Evolutionary conservation across 1,140 invertebrate species (phyloP).

Genomic region (Drosophila trapezifrons): DNA sequence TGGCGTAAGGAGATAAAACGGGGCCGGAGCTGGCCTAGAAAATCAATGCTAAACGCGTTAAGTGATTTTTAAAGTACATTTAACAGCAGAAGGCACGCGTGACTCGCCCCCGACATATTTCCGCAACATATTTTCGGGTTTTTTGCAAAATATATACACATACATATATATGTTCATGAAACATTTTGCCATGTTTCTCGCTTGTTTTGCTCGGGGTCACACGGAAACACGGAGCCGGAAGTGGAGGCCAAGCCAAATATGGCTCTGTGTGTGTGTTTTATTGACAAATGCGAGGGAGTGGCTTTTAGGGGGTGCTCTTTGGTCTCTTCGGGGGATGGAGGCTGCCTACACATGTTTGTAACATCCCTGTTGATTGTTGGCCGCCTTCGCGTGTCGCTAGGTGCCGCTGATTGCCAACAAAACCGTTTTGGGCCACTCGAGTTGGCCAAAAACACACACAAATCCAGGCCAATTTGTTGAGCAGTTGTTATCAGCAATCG

Average conservation of each 20-base stretch:
- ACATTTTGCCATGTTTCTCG: slow-evolving; percentile 25
- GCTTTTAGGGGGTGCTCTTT: too few species aligned
- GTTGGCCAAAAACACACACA: slow-evolving; percentile 27
- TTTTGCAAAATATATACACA: slow-evolving; percentile 18
- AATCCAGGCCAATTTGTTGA: slow-evolving; percentile 26
- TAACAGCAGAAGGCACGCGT: slow-evolving; percentile 54
- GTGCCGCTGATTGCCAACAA: slow-evolving; percentile 35
- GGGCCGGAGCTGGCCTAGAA: slow-evolving; percentile 27
- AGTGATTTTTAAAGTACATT: slow-evolving; percentile 82
- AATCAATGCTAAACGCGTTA: slow-evolving; percentile 78
- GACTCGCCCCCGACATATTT: slow-evolving; percentile 32
- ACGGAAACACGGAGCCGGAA: slow-evolving; percentile 46
- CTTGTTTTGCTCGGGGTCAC: slow-evolving; percentile 38
- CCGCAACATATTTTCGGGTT: slow-evolving; percentile 39
- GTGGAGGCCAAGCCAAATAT: slow-evolving; percentile 25
- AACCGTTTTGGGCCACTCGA: slow-evolving; percentile 27
- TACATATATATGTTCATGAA: slow-evolving; percentile 21
- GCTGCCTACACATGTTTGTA: slow-evolving; percentile 69
- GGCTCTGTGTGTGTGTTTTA: slow-evolving; percentile 21
- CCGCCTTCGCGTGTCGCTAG: slow-evolving; percentile 36
- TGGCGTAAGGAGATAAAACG: slow-evolving; percentile 71
- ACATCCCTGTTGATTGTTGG: slow-evolving; percentile 74
- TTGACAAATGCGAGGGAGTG: slow-evolving; percentile 58
- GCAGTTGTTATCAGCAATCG: slow-evolving; percentile 16
- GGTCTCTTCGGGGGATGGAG: not conserved